phyloP scores from a whole-genome alignment of 1,140 invertebrate genomes.

The Drosophila malerkotliana region DNA sequence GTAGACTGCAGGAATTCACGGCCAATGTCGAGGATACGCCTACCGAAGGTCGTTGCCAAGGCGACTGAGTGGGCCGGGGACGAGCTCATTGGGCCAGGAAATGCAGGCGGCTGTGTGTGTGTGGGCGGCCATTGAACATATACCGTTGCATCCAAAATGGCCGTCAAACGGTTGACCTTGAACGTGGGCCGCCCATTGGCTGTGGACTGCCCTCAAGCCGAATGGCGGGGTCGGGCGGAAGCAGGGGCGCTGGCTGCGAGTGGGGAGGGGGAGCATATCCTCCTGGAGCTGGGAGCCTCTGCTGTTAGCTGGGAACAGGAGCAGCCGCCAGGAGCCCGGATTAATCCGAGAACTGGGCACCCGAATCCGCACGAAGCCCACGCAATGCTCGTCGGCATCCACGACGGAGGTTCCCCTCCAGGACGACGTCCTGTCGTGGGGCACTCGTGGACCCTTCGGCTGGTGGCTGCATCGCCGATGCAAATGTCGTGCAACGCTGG shows the following conservation, averaged over 20 bases:
- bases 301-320: conserved; percentile 30
- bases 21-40: conserved; percentile 78
- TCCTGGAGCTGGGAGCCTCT: conserved; percentile 15
- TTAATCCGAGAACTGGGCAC: conserved; percentile 16
- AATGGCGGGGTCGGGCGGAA: background rate
- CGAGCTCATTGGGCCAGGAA: conserved; percentile 73
- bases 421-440: conserved; percentile 26
- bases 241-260: background rate
- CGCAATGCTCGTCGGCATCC: conserved; percentile 11
- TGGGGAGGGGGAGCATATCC: background rate
- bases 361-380: conserved; percentile 19
- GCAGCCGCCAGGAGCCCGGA: conserved; percentile 29
- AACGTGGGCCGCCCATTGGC: conserved; percentile 54
- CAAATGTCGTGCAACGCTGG: conserved; percentile 63
- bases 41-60: conserved; percentile 73
- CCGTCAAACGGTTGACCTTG: conserved; percentile 75
- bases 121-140: conserved; percentile 70
- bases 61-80: conserved; percentile 57
- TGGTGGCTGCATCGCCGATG: conserved; percentile 57
- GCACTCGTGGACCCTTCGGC: conserved; percentile 12
- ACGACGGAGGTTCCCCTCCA: conserved; percentile 32
- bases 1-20: conserved; percentile 20
- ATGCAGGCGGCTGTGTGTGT: conserved; percentile 47
- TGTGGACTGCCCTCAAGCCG: background rate
- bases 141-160: conserved; percentile 67